Percentiles rank a stretch among this genome's conserved stretches.
Evolutionary conservation across 2,888 invertebrate species (phyloP).

Genomic region (Pecten maximus): DNA sequence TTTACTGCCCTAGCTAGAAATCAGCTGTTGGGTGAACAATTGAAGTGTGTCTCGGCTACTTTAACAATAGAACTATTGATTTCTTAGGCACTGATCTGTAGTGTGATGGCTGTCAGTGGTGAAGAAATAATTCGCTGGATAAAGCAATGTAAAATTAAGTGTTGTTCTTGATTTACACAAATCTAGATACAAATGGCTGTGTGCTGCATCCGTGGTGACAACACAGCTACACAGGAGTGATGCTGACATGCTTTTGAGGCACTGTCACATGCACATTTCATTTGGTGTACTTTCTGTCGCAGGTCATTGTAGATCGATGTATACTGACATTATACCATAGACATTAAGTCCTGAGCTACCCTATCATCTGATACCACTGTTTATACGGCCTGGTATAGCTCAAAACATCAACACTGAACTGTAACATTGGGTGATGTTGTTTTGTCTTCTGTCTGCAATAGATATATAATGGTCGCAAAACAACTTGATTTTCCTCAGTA

Average conservation of each 20-base stretch:
- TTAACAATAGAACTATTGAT: not conserved
- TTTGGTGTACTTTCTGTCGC: not conserved
- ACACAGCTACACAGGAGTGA: not conserved
- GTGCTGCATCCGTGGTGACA: not conserved
- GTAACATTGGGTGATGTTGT: not conserved
- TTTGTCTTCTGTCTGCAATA: too few species aligned
- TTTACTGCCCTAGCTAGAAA: not conserved
- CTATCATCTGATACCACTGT: not conserved
- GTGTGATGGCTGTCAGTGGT: not conserved
- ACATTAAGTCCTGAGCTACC: not conserved
- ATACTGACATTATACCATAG: not conserved
- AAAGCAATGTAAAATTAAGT: not conserved
- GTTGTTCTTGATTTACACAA: slow-evolving; percentile 24
- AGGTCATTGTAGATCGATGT: not conserved
- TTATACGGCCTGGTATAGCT: not conserved
- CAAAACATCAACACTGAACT: not conserved
- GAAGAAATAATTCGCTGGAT: not conserved
- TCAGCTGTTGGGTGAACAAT: not conserved
- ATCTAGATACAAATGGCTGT: not conserved
- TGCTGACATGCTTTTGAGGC: not conserved
- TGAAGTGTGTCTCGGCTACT: not conserved
- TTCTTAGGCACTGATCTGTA: not conserved
- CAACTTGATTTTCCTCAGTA: too few species aligned
- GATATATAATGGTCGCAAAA: too few species aligned
- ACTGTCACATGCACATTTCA: not conserved